phyloP scores from a whole-genome alignment of 2,888 invertebrate genomes.

The Acanthosepion lycidas region DNA sequence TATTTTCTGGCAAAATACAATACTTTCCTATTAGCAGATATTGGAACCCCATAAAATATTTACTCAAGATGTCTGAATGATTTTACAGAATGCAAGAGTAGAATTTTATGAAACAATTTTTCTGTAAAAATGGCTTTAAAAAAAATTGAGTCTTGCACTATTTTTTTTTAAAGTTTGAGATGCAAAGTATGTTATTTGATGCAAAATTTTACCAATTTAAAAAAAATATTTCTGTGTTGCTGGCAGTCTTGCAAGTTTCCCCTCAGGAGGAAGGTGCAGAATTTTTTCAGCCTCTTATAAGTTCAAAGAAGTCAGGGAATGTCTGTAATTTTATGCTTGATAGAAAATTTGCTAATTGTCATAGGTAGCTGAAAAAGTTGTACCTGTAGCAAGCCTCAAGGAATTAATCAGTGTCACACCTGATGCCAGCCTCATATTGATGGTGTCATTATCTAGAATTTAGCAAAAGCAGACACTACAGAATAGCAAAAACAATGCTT shows the following conservation, averaged over 20 bases:
- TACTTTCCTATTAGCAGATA: too few relatives aligned
- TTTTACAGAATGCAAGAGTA: too few relatives aligned
- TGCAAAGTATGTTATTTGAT: not conserved
- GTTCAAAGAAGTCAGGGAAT: not conserved
- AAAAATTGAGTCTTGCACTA: too few relatives aligned
- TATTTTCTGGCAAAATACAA: too few relatives aligned
- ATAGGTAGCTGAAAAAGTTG: not conserved
- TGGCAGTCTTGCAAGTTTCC: not conserved
- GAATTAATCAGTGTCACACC: constrained; percentile 33
- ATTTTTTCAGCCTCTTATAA: not conserved
- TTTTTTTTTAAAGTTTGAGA: too few relatives aligned
- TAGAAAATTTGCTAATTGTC: constrained; percentile 10
- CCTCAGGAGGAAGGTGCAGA: not conserved
- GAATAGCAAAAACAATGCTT: not conserved
- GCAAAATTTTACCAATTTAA: not conserved
- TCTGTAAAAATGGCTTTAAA: too few relatives aligned
- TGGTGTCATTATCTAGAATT: not conserved
- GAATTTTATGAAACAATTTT: too few relatives aligned
- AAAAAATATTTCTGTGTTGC: not conserved
- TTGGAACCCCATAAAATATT: too few relatives aligned
- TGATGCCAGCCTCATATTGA: not conserved
- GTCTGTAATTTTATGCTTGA: not conserved
- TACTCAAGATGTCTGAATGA: too few relatives aligned
- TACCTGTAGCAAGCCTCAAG: constrained; percentile 18
- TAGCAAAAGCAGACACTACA: not conserved